A percentile compares a stretch with the other conserved stretches of the same genome.
phyloP scores from a whole-genome alignment of 2,888 invertebrate species.

The Campoplex nolae region DNA sequence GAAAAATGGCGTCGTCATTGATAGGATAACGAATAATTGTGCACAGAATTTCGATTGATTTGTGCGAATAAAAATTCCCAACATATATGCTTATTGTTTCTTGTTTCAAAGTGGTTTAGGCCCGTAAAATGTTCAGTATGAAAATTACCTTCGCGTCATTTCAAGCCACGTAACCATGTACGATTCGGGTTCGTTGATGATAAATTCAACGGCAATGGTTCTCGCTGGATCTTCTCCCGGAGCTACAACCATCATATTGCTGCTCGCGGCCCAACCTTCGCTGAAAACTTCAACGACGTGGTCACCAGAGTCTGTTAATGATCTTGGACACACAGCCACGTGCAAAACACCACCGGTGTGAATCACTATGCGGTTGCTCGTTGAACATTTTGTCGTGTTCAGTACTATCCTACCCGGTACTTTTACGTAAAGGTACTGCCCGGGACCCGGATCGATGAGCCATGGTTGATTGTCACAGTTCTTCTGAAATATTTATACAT shows the following conservation, averaged over 20 bases:
- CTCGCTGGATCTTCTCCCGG: conserved; percentile 88
- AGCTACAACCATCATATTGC: conserved; percentile 80
- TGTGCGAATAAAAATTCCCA: no score
- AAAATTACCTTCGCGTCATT: conserved; percentile 88
- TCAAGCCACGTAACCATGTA: conserved; percentile 94
- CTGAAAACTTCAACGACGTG: conserved; percentile 93
- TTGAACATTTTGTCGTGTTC: conserved; percentile 88
- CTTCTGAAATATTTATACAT: conserved; percentile 86
- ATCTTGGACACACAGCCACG: conserved; percentile 88
- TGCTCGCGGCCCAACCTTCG: conserved; percentile 90
- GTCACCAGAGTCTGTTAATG: conserved; percentile 86
- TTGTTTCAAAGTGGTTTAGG: no score
- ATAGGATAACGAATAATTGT: no score
- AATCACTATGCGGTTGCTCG: conserved; percentile 91
- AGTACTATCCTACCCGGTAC: conserved; percentile 88
- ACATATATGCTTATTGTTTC: no score
- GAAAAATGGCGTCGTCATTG: no score
- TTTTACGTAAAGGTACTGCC: conserved; percentile 92
- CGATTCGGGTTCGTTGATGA: conserved; percentile 90
- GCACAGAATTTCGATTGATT: no score
- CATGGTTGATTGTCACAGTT: conserved; percentile 93
- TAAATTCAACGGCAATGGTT: conserved; percentile 92
- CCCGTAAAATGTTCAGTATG: not conserved
- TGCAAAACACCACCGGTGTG: conserved; percentile 89
- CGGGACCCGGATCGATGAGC: conserved; percentile 91